Conservation (phyloP, 2,797 vertebrate species). For the Pangasius macronema region DNA sequence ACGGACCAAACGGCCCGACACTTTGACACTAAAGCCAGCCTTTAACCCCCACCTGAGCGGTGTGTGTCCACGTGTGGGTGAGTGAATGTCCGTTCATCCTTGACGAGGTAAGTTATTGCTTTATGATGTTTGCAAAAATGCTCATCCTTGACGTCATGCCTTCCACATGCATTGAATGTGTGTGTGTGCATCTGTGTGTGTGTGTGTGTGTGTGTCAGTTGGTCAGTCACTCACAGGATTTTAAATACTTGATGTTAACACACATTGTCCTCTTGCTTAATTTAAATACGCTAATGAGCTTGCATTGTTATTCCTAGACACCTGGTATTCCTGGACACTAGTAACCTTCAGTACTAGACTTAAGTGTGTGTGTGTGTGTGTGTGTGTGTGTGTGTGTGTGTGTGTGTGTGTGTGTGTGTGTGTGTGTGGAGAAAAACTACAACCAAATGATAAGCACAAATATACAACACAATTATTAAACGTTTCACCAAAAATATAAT, state of each 20-base stretch:
- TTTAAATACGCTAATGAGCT: constrained; percentile 74
- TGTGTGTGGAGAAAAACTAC: neutral
- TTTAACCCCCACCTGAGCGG: constrained; percentile 48
- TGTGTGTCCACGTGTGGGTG: constrained; percentile 30
- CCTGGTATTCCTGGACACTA: constrained; percentile 65
- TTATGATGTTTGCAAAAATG: constrained; percentile 65
- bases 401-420: constrained; percentile 51
- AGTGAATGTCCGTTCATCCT: constrained; percentile 39
- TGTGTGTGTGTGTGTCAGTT: constrained; percentile 12
- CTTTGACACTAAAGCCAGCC: constrained; percentile 44
- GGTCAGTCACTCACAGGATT: neutral
- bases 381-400: constrained; percentile 39
- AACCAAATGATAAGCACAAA: neutral
- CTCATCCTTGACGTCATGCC: constrained; percentile 50
- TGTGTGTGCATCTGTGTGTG: constrained; percentile 4
- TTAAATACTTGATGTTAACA: constrained; percentile 26
- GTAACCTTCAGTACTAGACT: constrained; percentile 9
- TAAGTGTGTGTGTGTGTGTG: constrained; percentile 41
- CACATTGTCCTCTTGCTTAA: constrained; percentile 31
- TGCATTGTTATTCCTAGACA: constrained; percentile 75
- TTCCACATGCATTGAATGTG: constrained; percentile 60
- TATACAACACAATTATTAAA: neutral
- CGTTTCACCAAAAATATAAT: neutral
- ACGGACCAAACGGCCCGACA: constrained; percentile 45
- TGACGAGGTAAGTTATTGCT: constrained; percentile 66